Evolutionary conservation across 2,888 invertebrate species (phyloP).

Genomic region (Ptilodon capucinus): DNA sequence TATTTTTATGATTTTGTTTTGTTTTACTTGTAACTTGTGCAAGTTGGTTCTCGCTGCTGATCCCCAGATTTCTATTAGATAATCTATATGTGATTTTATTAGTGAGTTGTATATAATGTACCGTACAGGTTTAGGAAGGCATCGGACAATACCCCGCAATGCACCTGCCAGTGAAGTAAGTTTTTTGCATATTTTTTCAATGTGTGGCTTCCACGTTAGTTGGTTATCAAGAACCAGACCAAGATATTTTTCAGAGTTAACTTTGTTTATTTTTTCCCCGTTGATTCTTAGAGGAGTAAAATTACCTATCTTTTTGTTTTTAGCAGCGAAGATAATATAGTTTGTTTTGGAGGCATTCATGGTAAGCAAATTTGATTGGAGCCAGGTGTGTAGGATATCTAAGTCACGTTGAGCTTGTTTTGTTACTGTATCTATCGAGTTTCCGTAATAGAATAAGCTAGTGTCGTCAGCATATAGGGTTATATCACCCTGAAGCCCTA

Average conservation of each 20-base stretch:
- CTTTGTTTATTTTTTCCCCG: constrained; percentile 3
- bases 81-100: constrained; percentile 18
- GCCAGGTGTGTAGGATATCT: constrained; percentile 13
- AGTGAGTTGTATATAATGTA: constrained; percentile 17
- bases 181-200: constrained; percentile 14
- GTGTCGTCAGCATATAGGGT: constrained; percentile 12
- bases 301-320: constrained; percentile 9
- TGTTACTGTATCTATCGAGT: constrained; percentile 5
- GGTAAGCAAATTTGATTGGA: constrained; percentile 15
- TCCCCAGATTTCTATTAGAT: constrained; percentile 6
- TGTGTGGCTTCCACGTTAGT: constrained; percentile 19
- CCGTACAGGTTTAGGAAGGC: constrained; percentile 3
- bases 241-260: constrained; percentile 19
- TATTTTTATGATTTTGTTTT: constrained; percentile 3
- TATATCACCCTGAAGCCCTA: constrained; percentile 3
- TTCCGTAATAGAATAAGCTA: constrained; percentile 15
- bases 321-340: constrained; percentile 12
- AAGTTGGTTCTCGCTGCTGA: constrained; percentile 1
- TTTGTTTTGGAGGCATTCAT: constrained; percentile 14
- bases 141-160: constrained; percentile 6
- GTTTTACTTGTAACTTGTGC: background rate
- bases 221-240: constrained; percentile 17
- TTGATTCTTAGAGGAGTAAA: constrained; percentile 3
- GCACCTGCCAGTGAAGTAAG: constrained; percentile 14
- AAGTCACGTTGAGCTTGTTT: constrained; percentile 15